Evolutionary conservation across 2,113 vertebrate species (phyloP), one percentile per base, ranked within the genome.

Genomic region (Sphyrna mokarran): DNA sequence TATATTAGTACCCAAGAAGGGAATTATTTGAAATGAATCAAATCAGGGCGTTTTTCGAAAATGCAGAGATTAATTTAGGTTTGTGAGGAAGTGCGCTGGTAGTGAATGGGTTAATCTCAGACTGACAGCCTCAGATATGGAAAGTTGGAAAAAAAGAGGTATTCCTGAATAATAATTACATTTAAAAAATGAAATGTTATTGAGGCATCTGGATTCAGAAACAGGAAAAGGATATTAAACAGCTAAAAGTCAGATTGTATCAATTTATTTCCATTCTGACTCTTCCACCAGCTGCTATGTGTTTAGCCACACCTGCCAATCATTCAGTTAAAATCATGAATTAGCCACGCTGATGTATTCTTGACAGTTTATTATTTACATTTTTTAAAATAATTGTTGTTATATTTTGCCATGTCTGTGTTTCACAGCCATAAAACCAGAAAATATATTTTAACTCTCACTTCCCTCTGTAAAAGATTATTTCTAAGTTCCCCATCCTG

Each of bases 161-260:
- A 14, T 37, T n/a, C 58, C n/a, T 37, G 61, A 22, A 68, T 93
- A 66, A 66, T 66, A 66, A 93, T 66, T 93, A 93, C 63, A n/a
- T 37, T 63, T 22, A 22, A 40, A 93, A 93, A 93, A 68, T 91
- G 87, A 61, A 91, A 91, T 91, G 29, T 68, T 93, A 20, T 68
- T 22, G 89, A 90, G 29, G 89, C n/a, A 93, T 93, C 61, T 18
- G 18, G 61, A 66, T 37, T 93, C 61, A 66, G 61, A 68, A 93
- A 93, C 61, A 93, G 61, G 89, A 93, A 93, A 66, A 66, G 89
- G 89, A 93, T 93, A 93, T 68, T 61, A 93, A 66, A 93, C 33
- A 40, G 61, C 33, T 93, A 93, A 93, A 93, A 93, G 61, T 93
- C 89, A 93, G 61, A 93, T 66, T 93, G 61, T 66, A 68, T 93